phyloP scores from a whole-genome alignment of 1,140 invertebrate genomes.

The Berghia stephanieae region DNA sequence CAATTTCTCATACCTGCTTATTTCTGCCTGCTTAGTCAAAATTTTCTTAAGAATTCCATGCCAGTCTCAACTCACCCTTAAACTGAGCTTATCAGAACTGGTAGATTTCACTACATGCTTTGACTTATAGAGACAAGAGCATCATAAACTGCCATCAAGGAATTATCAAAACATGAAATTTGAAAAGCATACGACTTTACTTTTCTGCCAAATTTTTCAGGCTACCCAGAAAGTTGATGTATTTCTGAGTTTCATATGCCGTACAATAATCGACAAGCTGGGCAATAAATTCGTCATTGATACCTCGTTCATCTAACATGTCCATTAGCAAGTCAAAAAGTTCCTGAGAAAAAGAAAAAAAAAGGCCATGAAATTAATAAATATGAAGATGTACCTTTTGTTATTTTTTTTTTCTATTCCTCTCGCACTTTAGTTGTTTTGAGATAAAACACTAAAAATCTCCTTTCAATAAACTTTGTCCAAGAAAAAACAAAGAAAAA shows the following conservation, averaged over 20 bases:
- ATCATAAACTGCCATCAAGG: no score
- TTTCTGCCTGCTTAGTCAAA: no score
- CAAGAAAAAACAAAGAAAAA: background rate
- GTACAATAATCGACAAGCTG: slow-evolving; percentile 87
- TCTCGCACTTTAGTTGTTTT: background rate
- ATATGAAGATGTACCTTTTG: background rate
- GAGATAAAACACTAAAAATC: background rate
- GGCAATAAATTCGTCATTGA: slow-evolving; percentile 89
- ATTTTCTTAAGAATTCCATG: no score
- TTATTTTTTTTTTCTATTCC: background rate
- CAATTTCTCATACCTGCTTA: no score
- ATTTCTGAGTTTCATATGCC: slow-evolving; percentile 87
- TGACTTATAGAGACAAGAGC: no score
- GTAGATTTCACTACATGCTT: no score
- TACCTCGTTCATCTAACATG: slow-evolving; percentile 89
- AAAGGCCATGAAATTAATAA: background rate
- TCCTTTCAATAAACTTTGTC: background rate
- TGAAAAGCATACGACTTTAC: no score
- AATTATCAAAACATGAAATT: no score
- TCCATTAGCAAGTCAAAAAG: slow-evolving; percentile 94
- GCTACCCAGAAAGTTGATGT: slow-evolving; percentile 84
- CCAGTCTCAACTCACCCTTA: no score
- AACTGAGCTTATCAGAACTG: no score
- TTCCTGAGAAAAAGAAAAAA: slow-evolving; percentile 74
- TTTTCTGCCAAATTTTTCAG: slow-evolving; percentile 79